These are phyloP conservation scores for Artemia franciscana DNA, from an alignment of 1,140 invertebrate genomes.

Conservation along the genomic window DNA sequence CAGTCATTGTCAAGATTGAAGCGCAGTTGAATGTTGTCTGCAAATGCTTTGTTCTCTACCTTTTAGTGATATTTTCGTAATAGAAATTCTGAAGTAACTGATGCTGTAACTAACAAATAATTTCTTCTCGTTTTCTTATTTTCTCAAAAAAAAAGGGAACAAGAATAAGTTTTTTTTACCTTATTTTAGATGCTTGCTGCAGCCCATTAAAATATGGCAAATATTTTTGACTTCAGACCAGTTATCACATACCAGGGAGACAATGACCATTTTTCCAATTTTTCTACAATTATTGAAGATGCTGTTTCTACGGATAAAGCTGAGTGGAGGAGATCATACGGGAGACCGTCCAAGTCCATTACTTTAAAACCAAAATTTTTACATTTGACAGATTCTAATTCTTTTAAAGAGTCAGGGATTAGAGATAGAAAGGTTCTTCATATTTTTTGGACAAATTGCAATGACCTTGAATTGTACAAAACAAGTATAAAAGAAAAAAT, in stretches of 20 bases:
- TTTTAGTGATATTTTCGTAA: no score
- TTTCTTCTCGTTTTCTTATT: no score
- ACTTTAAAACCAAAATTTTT: constrained; percentile 61
- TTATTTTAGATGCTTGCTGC: no score
- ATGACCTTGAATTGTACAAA: constrained; percentile 80
- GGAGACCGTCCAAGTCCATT: constrained; percentile 52
- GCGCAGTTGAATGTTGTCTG: no score
- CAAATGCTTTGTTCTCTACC: no score
- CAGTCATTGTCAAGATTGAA: no score
- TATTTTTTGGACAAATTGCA: constrained; percentile 83
- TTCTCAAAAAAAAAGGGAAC: no score
- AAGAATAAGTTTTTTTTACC: no score
- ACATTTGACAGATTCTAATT: constrained; percentile 6
- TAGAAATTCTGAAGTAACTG: no score
- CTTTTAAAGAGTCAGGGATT: no score
- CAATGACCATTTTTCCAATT: constrained; percentile 52
- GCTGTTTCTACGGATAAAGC: constrained; percentile 57
- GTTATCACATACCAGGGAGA: constrained; percentile 55
- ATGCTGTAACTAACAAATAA: no score
- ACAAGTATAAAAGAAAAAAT: constrained; percentile 60
- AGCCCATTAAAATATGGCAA: no score
- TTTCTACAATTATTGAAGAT: constrained; percentile 46
- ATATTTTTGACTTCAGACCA: neutral
- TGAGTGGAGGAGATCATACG: constrained; percentile 70
- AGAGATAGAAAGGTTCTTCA: constrained; percentile 38